Evolutionary conservation across 2,113 vertebrate genomes (phyloP), one percentile per base, ranked within the genome.

Genomic region (Ctenodactylus gundi): DNA sequence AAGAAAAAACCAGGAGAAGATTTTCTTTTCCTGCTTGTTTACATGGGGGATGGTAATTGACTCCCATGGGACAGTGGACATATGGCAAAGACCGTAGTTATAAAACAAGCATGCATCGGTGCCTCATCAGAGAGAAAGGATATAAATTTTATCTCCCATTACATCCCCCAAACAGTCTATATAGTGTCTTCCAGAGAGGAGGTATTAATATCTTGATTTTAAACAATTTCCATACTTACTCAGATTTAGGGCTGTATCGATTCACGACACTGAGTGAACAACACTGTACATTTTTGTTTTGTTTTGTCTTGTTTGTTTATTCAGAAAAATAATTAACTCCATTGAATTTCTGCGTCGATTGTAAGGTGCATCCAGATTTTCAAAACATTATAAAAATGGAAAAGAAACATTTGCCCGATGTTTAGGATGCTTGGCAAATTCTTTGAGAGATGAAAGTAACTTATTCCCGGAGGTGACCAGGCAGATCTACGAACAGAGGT

Each of bases 211-310:
- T 62, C 67, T 88, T 18, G 5, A 81, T 95, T 55, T 87, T 81
- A 64, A 84, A 88, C 49, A 84, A 87, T 91, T 90, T 76, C 64
- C n/a, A 57, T 68, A 78, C 60, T 80, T 82, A 44, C 72, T 88
- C 67, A 88, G 46, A 87, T 81, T 95, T 67, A 70, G 92, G 60
- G 83, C 27, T n/a, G 29, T 29, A 75, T 94, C 0, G 7, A 88
- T 70, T 78, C 18, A 83, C 27, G 88, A 6, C 39, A 29, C 27
- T 94, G 82, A 88, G 72, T 67, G 67, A 85, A 87, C 49, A 73
- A 68, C 11, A 15, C 2, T 31, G 7, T 70, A 13, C 1, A 5
- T 20, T 67, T 89, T 55, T 73, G 7, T 75, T 55, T 88, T 57
- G 67, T 34, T 76, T 75, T 75, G 18, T 25, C 12, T 91, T 65